A percentile compares a stretch with the other conserved stretches of the same genome.
Evolutionary conservation across 23 tunicate genomes (phyloP).

Genomic region (Clavelina lepadiformis): DNA sequence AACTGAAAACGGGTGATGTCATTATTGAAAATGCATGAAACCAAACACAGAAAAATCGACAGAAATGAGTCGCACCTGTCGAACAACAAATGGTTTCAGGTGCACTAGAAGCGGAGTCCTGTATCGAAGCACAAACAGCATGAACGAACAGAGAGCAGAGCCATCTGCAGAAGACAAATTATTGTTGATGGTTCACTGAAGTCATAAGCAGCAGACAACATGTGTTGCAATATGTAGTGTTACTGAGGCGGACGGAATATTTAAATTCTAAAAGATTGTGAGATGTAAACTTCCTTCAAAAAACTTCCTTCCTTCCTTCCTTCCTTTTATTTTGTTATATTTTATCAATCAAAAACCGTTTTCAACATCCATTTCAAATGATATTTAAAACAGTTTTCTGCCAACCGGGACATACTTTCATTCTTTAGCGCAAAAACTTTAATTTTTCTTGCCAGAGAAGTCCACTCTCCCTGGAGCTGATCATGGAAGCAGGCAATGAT

Average conservation of each 20-base stretch:
- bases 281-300: no score
- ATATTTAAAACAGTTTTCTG: no score
- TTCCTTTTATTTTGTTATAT: no score
- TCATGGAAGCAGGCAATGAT: constrained; percentile 58
- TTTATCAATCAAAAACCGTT: no score
- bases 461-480: constrained; percentile 62
- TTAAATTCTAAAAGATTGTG: no score
- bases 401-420: constrained; percentile 4
- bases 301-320: no score
- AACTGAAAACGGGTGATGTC: not conserved
- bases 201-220: no score
- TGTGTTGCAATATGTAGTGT: no score
- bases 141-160: constrained; percentile 29
- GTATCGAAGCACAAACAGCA: constrained; percentile 43
- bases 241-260: no score
- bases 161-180: constrained; percentile 45
- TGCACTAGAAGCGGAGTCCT: constrained; percentile 62
- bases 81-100: constrained; percentile 50
- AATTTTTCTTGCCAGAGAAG: constrained; percentile 20
- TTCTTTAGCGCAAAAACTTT: constrained; percentile 24
- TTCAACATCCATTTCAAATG: no score
- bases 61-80: constrained; percentile 28
- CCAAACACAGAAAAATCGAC: not conserved
- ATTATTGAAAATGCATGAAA: not conserved
- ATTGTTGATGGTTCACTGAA: no score